Conservation (phyloP, 2,888 invertebrate species). For the Stenotaenia linearis region DNA sequence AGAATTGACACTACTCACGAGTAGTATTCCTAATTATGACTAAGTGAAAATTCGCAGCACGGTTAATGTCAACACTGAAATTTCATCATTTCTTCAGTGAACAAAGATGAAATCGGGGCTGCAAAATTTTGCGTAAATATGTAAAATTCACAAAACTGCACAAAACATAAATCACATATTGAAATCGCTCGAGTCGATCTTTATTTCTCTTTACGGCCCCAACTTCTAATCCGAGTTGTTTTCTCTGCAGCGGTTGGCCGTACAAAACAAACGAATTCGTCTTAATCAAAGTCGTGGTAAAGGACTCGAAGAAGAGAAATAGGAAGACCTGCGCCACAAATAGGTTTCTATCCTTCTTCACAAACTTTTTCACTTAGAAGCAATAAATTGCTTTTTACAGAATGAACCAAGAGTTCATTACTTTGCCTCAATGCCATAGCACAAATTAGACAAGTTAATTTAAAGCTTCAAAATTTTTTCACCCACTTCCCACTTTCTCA, state of each 20-base stretch:
- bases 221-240: neutral
- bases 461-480: neutral
- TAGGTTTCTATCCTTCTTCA: neutral
- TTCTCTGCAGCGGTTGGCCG: neutral
- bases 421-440: neutral
- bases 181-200: no score
- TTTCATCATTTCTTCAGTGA: no score
- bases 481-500: neutral
- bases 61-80: no score
- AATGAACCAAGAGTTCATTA: neutral
- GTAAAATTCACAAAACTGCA: no score
- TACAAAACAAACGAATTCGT: neutral
- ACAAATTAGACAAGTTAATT: conserved; percentile 11
- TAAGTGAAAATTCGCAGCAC: no score
- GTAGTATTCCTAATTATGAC: no score
- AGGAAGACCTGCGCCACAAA: neutral
- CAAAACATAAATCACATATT: no score
- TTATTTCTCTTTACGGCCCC: no score
- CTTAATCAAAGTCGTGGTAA: neutral
- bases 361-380: neutral
- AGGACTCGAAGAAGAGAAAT: neutral
- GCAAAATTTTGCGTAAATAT: no score
- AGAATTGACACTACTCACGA: no score
- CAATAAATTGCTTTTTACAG: neutral
- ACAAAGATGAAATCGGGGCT: no score